Base-by-base conservation (phyloP, 2,797 vertebrate species). In the Brachyalestes nurse region DNA sequence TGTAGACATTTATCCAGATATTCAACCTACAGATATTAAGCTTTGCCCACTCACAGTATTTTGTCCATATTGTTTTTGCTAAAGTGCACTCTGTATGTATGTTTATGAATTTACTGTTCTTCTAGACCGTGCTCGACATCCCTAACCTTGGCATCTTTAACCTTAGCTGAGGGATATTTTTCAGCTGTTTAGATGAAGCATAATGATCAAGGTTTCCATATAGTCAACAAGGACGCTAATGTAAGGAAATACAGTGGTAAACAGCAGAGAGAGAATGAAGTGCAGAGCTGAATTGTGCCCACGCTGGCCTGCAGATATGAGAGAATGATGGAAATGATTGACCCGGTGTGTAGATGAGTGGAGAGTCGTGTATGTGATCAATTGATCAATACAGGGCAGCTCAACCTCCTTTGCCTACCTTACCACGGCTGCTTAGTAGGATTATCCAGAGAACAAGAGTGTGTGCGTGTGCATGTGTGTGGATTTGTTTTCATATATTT, bases 281-380 rank as follows among this genome's bases (percentile, higher is more conserved):
- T 17, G 25, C 23, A 3, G 21, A 71, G 21, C 2, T 38, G 49
- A 72, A n/a, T 38, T 38, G 23, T 38, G 49, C 70, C 51, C 73
- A 55, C 73, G 38, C 45, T 81, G 58, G 45, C 34, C 65, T 60
- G 81, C 72, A 75, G 77, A 80, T 83, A 66, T 70, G 34, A 86
- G 61, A 81, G 25, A 28, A 49, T 73, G 64, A 71, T 45, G 64
- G 80, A 79, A 58, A 72, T 75, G 51, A 77, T 78, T 78, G 74
- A 80, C 67, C 77, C 60, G 67, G 57, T 49, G 72, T 60, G 77
- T 64, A 77, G 70, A 76, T 78, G 69, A 73, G 72, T 19, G 49
- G 4, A 53, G 71, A 47, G 25, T 72, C 17, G 58, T 42, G 38
- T 66, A 79, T 77, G 78, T 82, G 42, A 67, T 77, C 73, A 76